Percentiles rank a stretch among this genome's conserved stretches.
phyloP scores from a whole-genome alignment of 2,797 vertebrate species.

The Galaxias olidus region DNA sequence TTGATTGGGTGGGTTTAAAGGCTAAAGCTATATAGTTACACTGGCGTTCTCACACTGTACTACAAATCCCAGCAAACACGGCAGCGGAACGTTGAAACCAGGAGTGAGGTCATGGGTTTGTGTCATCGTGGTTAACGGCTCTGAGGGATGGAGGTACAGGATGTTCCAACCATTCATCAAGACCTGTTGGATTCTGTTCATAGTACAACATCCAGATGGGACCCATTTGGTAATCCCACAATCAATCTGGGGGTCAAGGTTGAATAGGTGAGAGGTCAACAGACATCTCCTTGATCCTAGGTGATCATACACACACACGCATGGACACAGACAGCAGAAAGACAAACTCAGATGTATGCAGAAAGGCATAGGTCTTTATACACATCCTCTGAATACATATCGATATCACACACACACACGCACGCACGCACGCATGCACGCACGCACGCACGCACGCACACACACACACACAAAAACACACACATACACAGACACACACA shows the following conservation, averaged over 20 bases:
- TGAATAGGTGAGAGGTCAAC: constrained; percentile 48
- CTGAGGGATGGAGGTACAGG: constrained; percentile 20
- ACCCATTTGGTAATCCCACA: constrained; percentile 62
- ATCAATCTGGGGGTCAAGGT: constrained; percentile 55
- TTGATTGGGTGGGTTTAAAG: constrained; percentile 34
- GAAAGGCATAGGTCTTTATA: too few species aligned
- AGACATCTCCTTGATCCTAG: constrained; percentile 62
- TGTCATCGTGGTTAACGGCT: constrained; percentile 36
- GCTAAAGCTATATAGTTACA: constrained; percentile 22
- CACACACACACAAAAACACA: too few species aligned
- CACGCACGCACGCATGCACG: background rate
- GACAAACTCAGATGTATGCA: too few species aligned
- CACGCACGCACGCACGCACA: background rate
- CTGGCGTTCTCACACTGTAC: constrained; percentile 24
- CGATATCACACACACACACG: background rate
- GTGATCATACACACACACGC: constrained; percentile 31
- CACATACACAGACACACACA: background rate
- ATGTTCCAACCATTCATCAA: constrained; percentile 21
- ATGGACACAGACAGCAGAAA: background rate
- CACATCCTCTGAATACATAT: too few species aligned
- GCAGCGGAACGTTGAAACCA: constrained; percentile 49
- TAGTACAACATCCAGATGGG: constrained; percentile 48
- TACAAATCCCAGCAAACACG: constrained; percentile 41
- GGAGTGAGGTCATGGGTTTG: constrained; percentile 53
- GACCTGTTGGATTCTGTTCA: constrained; percentile 19